Evolutionary conservation across 1,140 invertebrate genomes (phyloP).

Genomic region (Tribolium castaneum): DNA sequence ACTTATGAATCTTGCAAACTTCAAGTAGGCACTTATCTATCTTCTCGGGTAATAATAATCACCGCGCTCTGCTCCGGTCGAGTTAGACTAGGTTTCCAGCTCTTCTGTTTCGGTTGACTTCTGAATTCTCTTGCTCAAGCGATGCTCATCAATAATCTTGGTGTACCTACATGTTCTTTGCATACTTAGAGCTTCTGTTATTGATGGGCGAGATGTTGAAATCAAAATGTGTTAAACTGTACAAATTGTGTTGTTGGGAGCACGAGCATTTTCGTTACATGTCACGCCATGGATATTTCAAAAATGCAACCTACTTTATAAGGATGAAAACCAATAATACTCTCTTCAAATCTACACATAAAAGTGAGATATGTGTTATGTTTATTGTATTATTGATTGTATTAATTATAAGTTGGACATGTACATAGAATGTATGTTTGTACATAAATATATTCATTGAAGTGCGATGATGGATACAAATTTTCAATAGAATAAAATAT

Average conservation of each 20-base stretch:
- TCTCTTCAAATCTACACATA: slow-evolving; percentile 39
- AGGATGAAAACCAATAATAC: slow-evolving; percentile 44
- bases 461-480: slow-evolving; percentile 58
- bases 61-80: slow-evolving; percentile 37
- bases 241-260: slow-evolving; percentile 38
- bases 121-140: slow-evolving; percentile 42
- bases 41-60: slow-evolving; percentile 34
- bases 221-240: slow-evolving; percentile 39
- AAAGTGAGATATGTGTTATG: slow-evolving; percentile 53
- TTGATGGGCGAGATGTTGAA: slow-evolving; percentile 43
- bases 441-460: slow-evolving; percentile 65
- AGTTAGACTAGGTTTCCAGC: slow-evolving; percentile 22
- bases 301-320: slow-evolving; percentile 30
- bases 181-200: slow-evolving; percentile 17
- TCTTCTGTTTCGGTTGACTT: slow-evolving; percentile 10
- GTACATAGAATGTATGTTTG: slow-evolving; percentile 66
- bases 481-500: slow-evolving; percentile 64
- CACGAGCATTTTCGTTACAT: slow-evolving; percentile 41
- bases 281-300: slow-evolving; percentile 44
- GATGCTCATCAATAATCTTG: slow-evolving; percentile 43
- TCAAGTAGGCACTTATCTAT: slow-evolving; percentile 46
- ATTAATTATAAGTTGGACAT: slow-evolving; percentile 56
- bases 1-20: slow-evolving; percentile 49
- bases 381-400: slow-evolving; percentile 56
- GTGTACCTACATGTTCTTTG: slow-evolving; percentile 31